Conservation (phyloP, 2,113 vertebrate genomes). For the Otus sunia region DNA sequence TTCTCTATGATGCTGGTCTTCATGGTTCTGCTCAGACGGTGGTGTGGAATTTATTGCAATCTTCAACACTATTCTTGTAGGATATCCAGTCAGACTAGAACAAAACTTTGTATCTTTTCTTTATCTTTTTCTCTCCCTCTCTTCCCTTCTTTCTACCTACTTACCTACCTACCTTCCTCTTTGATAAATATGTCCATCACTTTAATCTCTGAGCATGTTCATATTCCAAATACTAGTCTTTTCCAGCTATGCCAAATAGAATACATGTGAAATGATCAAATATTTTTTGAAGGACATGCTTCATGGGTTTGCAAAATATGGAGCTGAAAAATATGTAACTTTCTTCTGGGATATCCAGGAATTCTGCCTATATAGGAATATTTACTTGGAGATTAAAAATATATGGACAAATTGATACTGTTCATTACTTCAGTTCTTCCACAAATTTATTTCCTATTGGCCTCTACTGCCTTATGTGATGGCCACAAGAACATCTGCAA, state of each 20-base stretch:
- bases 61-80: background rate
- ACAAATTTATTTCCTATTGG: background rate
- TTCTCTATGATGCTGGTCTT: background rate
- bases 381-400: background rate
- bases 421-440: background rate
- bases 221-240: background rate
- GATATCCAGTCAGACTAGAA: background rate
- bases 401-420: background rate
- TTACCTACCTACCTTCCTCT: background rate
- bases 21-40: background rate
- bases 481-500: background rate
- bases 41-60: background rate
- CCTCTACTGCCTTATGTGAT: background rate
- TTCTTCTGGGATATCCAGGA: background rate
- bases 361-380: background rate
- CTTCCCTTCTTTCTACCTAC: background rate
- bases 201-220: background rate
- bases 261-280: background rate
- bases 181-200: background rate
- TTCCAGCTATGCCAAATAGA: background rate
- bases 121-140: background rate
- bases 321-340: background rate
- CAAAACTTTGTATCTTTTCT: fast-evolving
- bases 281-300: background rate
- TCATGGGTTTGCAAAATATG: background rate